phyloP scores from a whole-genome alignment of 1,140 invertebrate species.

The Pogonus chalceus region DNA sequence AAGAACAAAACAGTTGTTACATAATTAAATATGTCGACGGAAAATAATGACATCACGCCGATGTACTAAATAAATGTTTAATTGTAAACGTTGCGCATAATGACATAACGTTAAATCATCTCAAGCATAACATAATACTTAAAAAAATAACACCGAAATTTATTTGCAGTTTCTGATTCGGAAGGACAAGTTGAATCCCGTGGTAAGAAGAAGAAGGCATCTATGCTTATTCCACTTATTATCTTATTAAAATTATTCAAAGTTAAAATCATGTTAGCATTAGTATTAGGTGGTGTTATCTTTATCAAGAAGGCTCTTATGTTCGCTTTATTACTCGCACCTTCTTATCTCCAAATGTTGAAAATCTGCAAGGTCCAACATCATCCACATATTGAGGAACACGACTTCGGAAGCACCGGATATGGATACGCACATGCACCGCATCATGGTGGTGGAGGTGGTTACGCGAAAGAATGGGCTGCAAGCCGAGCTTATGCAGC shows the following conservation, averaged over 20 bases:
- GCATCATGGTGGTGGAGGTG: conserved; percentile 29
- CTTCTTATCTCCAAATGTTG: conserved; percentile 35
- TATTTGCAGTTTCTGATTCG: conserved; percentile 21
- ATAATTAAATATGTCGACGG: no score
- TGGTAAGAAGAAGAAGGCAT: conserved; percentile 38
- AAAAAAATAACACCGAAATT: background rate
- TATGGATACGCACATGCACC: background rate
- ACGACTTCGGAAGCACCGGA: background rate
- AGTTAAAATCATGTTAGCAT: conserved; percentile 39
- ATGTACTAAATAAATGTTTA: background rate
- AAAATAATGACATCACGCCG: no score
- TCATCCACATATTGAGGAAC: conserved; percentile 13
- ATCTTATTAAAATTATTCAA: conserved; percentile 40
- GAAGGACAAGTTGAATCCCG: conserved; percentile 20
- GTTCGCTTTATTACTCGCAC: conserved; percentile 34
- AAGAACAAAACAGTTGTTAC: no score
- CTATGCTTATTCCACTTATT: conserved; percentile 38
- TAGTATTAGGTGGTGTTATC: conserved; percentile 39
- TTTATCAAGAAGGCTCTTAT: conserved; percentile 44
- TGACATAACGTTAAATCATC: background rate
- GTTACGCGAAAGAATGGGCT: conserved; percentile 34
- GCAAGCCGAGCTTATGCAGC: conserved; percentile 29
- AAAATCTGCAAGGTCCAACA: conserved; percentile 38
- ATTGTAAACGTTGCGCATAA: background rate
- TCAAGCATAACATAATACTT: background rate